phyloP scores from a whole-genome alignment of 2,797 vertebrate genomes.

The Pogonophryne albipinna region DNA sequence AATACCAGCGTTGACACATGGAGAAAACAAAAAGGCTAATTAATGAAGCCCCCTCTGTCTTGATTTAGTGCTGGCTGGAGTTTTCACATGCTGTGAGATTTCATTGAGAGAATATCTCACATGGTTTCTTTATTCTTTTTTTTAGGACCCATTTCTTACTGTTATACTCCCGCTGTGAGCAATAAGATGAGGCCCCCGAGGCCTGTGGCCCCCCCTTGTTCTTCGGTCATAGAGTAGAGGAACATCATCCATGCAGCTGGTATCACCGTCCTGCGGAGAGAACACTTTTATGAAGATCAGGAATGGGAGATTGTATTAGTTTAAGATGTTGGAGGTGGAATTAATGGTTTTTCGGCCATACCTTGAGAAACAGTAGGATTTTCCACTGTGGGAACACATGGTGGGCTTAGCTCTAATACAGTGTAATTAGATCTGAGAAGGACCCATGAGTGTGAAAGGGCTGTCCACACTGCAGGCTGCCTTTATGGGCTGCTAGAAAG shows the following conservation, averaged over 20 bases:
- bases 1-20: conserved; percentile 73
- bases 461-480: conserved; percentile 61
- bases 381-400: conserved; percentile 71
- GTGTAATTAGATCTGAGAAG: conserved; percentile 75
- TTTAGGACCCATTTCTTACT: conserved; percentile 34
- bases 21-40: conserved; percentile 65
- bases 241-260: conserved; percentile 43
- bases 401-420: conserved; percentile 62
- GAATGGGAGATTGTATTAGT: conserved; percentile 29
- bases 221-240: conserved; percentile 27
- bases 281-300: conserved; percentile 55
- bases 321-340: conserved; percentile 42
- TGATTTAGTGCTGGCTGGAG: conserved; percentile 52
- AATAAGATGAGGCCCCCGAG: conserved; percentile 49
- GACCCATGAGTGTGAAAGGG: conserved; percentile 67
- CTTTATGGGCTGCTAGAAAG: conserved; percentile 75
- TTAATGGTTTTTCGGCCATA: conserved; percentile 65
- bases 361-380: conserved; percentile 58
- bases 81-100: conserved; percentile 60
- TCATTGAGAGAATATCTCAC: conserved; percentile 49
- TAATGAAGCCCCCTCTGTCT: conserved; percentile 70
- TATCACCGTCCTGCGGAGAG: conserved; percentile 38
- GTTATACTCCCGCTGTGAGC: conserved; percentile 58
- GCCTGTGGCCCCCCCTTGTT: conserved; percentile 6
- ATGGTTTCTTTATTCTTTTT: background rate